Evolutionary conservation across 2,797 vertebrate genomes (phyloP), one percentile per base, ranked within the genome.

Genomic region (Myotis findleyi): DNA sequence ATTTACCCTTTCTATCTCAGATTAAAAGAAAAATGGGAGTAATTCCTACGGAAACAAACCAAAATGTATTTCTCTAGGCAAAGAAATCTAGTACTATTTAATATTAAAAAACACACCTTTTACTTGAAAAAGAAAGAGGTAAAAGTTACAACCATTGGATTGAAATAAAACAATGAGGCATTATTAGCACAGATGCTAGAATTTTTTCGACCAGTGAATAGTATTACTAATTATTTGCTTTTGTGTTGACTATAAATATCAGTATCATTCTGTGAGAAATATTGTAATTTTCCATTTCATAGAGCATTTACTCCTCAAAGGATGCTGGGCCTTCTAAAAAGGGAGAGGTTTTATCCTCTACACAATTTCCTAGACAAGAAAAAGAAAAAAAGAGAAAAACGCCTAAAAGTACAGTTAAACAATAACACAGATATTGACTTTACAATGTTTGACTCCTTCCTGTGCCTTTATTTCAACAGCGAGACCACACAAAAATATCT

Each of bases 161-260:
- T 86, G 57, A 23, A 81, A 87, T 20, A 86, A 83, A 86, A 27
- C 68, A 89, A 59, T 36, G 57, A 49, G 55, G 25, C 41, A 89
- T 91, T 93, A 79, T 80, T 47, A 64, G 66, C 21, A 38, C 2
- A 80, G 68, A 76, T 30, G 59, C 30, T 69, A 92, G 57, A 88
- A 49, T 3, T 71, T 77, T 95, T 94, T 79, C 51, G 80, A 64
- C 51, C 62, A 93, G 55, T 72, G 30, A 82, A 38, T 49, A 92
- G 51, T 75, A 77, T 71, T 95, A 91, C 76, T 80, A 83, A 96
- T 73, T 79, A 85, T 89, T 95, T 95, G 44, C 41, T 93, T 93
- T 92, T 62, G n/a, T 62, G 33, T 44, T 72, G 66, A 82, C 41
- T 82, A n/a, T 89, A 92, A 94, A 73, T 77, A 89, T 80, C 21